Conservation (phyloP, 2,113 vertebrate genomes). For the Carettochelys insculpta region DNA sequence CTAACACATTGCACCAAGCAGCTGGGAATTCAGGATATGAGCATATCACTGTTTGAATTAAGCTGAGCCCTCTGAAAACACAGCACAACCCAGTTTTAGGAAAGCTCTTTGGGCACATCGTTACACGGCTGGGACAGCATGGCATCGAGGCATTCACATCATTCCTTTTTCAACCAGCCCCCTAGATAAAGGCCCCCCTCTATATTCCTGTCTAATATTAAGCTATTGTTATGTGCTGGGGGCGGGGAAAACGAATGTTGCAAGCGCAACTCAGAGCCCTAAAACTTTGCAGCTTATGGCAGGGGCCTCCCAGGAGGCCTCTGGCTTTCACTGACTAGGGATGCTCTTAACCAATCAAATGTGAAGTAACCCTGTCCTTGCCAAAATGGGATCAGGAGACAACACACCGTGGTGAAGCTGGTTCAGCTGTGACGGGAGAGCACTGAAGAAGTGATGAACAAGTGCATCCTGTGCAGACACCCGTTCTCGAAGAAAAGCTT, state of each 20-base stretch:
- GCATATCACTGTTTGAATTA: not conserved
- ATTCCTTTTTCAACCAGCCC: not conserved
- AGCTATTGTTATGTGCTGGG: not conserved
- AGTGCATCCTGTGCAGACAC: slow-evolving; percentile 81
- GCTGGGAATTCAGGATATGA: slow-evolving; percentile 46
- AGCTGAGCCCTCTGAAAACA: not conserved
- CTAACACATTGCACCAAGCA: slow-evolving; percentile 40
- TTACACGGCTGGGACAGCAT: not conserved
- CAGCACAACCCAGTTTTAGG: not conserved
- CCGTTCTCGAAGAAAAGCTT: slow-evolving; percentile 74
- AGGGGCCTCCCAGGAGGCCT: not conserved
- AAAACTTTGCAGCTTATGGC: not conserved
- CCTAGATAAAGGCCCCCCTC: not conserved
- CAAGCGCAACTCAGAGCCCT: not conserved
- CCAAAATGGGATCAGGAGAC: not conserved
- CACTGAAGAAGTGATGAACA: slow-evolving; percentile 85
- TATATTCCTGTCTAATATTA: not conserved
- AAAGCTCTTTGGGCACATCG: not conserved
- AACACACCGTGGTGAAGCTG: slow-evolving; percentile 83
- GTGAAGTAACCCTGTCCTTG: not conserved
- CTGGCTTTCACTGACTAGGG: not conserved
- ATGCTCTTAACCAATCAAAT: not conserved
- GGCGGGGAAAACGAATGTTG: too few relatives aligned
- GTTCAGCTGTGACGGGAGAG: slow-evolving; percentile 83
- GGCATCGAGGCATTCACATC: not conserved